Conservation (phyloP, 1,140 invertebrate genomes). For the Yoshiicerus persimilis region DNA sequence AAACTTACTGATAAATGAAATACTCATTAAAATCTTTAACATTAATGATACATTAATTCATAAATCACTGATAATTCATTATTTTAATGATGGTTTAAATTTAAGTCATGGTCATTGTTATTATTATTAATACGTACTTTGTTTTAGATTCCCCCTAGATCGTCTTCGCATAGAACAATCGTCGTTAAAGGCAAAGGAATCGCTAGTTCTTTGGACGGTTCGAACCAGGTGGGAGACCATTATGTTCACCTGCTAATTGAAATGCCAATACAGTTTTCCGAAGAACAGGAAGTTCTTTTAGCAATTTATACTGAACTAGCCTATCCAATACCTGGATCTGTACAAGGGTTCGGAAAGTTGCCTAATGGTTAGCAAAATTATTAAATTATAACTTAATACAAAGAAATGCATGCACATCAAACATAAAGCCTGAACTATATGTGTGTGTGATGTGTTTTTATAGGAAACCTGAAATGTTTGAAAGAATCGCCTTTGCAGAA, state of each 20-base stretch:
- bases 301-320: constrained; percentile 88
- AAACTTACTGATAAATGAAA: no score
- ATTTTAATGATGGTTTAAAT: no score
- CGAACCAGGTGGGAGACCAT: constrained; percentile 88
- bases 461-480: background rate
- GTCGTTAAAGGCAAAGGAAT: constrained; percentile 86
- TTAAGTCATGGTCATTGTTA: no score
- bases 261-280: constrained; percentile 69
- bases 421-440: no score
- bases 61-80: no score
- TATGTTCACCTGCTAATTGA: constrained; percentile 92
- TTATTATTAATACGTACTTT: no score
- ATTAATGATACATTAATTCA: no score
- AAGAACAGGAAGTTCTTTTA: constrained; percentile 82
- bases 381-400: background rate
- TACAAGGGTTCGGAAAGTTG: constrained; percentile 67
- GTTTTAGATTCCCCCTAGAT: constrained; percentile 81
- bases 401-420: no score
- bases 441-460: background rate
- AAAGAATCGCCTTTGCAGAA: background rate
- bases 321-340: constrained; percentile 81
- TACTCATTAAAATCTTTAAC: no score
- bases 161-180: constrained; percentile 88
- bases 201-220: constrained; percentile 76
- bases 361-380: background rate